phyloP scores from a whole-genome alignment of 1,140 invertebrate species.

The Trialeurodes vaporariorum region DNA sequence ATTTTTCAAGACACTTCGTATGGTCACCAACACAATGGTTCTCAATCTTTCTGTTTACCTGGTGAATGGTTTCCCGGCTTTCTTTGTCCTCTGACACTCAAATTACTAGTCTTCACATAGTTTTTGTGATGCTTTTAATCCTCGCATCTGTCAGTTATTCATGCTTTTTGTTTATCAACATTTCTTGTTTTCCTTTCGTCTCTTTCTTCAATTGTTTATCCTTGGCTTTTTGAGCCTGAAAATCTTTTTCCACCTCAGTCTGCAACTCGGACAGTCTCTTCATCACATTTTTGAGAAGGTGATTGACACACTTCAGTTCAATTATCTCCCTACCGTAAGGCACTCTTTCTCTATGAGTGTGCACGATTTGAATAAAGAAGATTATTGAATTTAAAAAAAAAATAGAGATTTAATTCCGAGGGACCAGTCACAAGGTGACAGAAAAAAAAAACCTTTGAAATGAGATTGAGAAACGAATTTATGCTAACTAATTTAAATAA shows the following conservation, averaged over 20 bases:
- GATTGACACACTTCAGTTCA: neutral
- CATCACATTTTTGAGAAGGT: neutral
- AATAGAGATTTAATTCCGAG: too few species aligned
- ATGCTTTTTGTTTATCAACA: constrained; percentile 20
- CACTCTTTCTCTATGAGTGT: too few species aligned
- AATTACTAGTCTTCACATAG: neutral
- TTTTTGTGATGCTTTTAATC: neutral
- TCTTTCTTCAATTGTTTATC: neutral
- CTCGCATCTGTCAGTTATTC: neutral
- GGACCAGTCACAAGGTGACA: too few species aligned
- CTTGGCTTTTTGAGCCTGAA: too few species aligned
- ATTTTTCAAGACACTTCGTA: neutral
- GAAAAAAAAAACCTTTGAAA: too few species aligned
- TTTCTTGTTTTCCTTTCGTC: neutral
- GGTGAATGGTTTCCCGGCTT: neutral
- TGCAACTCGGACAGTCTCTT: neutral
- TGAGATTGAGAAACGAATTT: too few species aligned
- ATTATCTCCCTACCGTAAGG: too few species aligned
- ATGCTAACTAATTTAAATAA: too few species aligned
- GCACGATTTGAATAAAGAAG: too few species aligned
- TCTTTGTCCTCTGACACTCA: neutral
- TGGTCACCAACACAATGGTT: neutral
- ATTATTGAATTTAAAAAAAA: too few species aligned
- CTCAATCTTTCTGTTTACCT: neutral
- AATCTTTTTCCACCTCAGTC: neutral